A percentile compares a stretch with the other conserved stretches of the same genome.
phyloP scores from a whole-genome alignment of 2,888 invertebrate genomes.

The Epinotia ramella region DNA sequence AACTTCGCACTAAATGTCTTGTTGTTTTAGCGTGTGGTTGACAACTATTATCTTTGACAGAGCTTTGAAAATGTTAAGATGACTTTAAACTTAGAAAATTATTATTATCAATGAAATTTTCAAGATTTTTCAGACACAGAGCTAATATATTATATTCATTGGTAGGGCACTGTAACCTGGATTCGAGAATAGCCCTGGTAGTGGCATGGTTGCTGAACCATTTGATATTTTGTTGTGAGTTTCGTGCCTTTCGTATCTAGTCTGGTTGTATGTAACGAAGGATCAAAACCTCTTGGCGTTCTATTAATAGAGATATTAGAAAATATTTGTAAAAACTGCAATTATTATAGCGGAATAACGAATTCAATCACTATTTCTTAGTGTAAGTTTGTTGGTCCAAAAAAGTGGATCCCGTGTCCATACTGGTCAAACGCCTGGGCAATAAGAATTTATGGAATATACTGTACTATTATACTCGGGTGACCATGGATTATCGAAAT shows the following conservation, averaged over 20 bases:
- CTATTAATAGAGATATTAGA: slow-evolving; percentile 42
- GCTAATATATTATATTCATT: too few species aligned
- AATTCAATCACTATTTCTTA: neutral
- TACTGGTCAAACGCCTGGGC: neutral
- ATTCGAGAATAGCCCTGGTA: neutral
- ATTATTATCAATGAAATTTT: too few species aligned
- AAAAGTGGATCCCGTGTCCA: neutral
- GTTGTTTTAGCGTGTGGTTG: too few species aligned
- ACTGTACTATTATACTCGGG: neutral
- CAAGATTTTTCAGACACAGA: too few species aligned
- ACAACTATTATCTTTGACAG: too few species aligned
- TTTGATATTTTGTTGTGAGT: slow-evolving; percentile 59
- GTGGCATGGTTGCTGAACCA: slow-evolving; percentile 48
- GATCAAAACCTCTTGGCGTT: slow-evolving; percentile 71
- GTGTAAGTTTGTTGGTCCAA: neutral
- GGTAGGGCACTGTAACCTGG: too few species aligned
- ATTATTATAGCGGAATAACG: slow-evolving; percentile 30
- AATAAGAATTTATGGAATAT: neutral
- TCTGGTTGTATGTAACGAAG: slow-evolving; percentile 58
- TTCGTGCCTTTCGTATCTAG: slow-evolving; percentile 75
- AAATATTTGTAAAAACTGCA: slow-evolving; percentile 33
- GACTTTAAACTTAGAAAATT: too few species aligned
- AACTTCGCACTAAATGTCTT: too few species aligned
- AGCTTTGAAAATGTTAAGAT: too few species aligned
- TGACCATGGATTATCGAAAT: neutral